Base-by-base conservation (phyloP, 2,888 invertebrate species). In the Ophion ventricosus region DNA sequence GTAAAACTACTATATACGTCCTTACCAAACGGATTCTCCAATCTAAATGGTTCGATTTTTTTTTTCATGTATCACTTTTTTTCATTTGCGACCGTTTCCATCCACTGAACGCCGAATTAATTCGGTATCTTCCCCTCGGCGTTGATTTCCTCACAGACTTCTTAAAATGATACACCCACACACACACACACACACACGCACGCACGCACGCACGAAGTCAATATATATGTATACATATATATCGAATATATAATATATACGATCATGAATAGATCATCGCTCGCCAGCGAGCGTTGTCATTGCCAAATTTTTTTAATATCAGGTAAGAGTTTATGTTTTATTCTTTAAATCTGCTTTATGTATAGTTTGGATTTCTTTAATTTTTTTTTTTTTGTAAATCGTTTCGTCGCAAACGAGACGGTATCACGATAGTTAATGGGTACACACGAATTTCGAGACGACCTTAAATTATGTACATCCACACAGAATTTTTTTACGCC, bases 251-350 rank as follows among this genome's bases (percentile, higher is more conserved):
- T 57, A 23, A 57, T 57, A 57, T 87, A 67, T 85, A 86, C 87
- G 85, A 85, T 87, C 85, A 79, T 78, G 89, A 56, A 90, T 91
- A 87, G 87, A 88, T 90, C 90, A 88, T 90, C 90, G 91, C 92
- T 93, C 92, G 92, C 92, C 92, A 88, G 92, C 92, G 92, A 93
- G 92, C 91, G 89, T 89, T 90, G 85, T 87, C 88, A 88, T 90
- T 88, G 67, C 78, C 81, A 69, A 69, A 88, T 78, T 87, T 86
- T 88, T 80, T 87, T 86, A 87, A 83, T 88, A 86, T 85, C 88
- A 88, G 88, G 85, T 90, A 89, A 89, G 90, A 90, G 89, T 87
- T 87, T 87, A 87, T 88, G 56, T 26, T 64, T 73, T 29, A 23
- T 26, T 86, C 83, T 83, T 84, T 61, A 26, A 61, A 85, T 85